These are phyloP conservation scores for Myotis findleyi DNA, from an alignment of 2,797 vertebrate species.

Conservation along the genomic window DNA sequence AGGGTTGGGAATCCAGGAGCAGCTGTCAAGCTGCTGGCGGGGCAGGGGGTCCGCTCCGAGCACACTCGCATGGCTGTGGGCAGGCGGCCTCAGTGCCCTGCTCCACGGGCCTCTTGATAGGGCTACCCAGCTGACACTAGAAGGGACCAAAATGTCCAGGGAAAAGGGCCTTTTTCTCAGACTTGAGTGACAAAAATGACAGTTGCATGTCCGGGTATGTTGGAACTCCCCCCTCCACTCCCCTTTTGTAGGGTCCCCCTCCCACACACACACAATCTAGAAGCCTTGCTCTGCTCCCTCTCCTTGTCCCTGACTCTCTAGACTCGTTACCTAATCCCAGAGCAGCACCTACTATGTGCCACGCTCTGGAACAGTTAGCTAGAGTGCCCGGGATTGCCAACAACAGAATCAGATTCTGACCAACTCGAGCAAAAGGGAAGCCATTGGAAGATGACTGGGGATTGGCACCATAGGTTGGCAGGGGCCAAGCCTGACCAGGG, in stretches of 20 bases:
- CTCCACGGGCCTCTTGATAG: not conserved
- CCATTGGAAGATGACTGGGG: not conserved
- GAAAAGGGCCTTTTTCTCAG: not conserved
- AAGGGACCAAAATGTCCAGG: not conserved
- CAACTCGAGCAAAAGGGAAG: not conserved
- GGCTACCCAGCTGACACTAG: not conserved
- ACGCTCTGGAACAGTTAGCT: not conserved
- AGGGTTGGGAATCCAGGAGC: not conserved
- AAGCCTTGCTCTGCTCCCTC: not conserved
- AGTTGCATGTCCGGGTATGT: not conserved
- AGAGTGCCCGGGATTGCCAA: not conserved
- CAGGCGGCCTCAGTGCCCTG: not conserved
- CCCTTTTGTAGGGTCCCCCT: not conserved
- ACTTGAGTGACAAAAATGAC: not conserved
- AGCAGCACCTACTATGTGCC: not conserved
- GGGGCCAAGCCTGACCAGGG: not conserved
- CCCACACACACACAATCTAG: not conserved
- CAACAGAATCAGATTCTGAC: conserved; percentile 14
- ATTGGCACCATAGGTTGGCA: not conserved
- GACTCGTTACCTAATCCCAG: not conserved
- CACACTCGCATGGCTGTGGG: not conserved
- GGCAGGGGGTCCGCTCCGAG: not conserved
- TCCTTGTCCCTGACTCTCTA: not conserved
- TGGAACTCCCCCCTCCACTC: not conserved
- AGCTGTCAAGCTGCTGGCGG: not conserved